Base-by-base conservation (phyloP, 2,113 vertebrate species). In the Rattus rattus region DNA sequence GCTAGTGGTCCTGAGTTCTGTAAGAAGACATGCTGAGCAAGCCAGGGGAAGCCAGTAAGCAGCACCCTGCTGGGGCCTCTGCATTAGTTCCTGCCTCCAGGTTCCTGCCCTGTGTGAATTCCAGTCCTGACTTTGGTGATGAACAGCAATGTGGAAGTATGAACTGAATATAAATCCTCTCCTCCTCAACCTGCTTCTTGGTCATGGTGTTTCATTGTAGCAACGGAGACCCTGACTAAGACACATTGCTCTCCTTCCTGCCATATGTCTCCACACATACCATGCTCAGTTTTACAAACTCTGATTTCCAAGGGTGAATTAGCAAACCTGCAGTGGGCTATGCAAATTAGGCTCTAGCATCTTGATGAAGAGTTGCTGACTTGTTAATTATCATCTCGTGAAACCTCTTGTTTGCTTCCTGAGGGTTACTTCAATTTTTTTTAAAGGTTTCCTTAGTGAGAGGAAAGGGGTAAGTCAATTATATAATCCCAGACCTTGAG, bases 341-440 rank as follows among this genome's bases (percentile, higher is more conserved):
- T 7, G 47, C 26, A 43, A 72, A 89, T 73, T 67, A 36, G 33
- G 43, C 72, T 70, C 90, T 22, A 70, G 80, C 94, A 43, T 89
- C 19, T 7, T 43, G 73, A 33, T 52, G 30, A 16, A 47, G 24
- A 36, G 61, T 61, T 76, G 22, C 36, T 12, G 47, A 73, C 63
- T 80, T 70, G 5, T 90, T 81, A 24, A 26, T 77, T 76, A 47
- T 1, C 19, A 59, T 49, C 63, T 96, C 7, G 4, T 43, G 70
- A 94, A 94, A 80, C 17, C 28, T 88, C 67, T 70, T 88, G 28
- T 43, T 86, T 65, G 76, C 67, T 94, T 92, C 59, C 8, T 22
- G 20, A 65, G 30, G 49, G 63, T 56, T 59, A 28, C 39, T 33
- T 70, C 70, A 28, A 3, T 73, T 4, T 70, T 54, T 2, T 61